Evolutionary conservation across 2,113 vertebrate genomes (phyloP).

Genomic region (Abramis brama): DNA sequence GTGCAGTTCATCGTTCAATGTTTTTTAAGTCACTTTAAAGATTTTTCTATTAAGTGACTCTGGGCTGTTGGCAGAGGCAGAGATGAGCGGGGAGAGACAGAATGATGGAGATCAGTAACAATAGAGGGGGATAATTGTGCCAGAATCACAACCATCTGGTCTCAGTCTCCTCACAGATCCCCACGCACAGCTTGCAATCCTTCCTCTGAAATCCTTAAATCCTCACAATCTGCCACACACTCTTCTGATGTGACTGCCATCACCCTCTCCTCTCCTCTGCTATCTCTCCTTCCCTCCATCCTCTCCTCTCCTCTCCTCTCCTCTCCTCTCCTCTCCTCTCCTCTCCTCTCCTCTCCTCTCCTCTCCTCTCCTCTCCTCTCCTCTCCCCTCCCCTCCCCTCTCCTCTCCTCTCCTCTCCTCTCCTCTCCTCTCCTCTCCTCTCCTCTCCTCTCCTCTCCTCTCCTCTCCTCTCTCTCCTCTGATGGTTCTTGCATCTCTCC

Average conservation of each 20-base stretch:
- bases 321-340: not conserved
- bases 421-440: too few species aligned
- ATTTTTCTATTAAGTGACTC: slow-evolving; percentile 58
- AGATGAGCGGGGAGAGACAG: slow-evolving; percentile 49
- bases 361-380: not conserved
- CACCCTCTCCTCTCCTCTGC: slow-evolving; percentile 50
- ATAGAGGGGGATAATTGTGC: slow-evolving; percentile 60
- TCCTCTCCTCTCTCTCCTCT: not conserved
- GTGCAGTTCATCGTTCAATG: not conserved
- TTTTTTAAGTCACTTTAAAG: slow-evolving; percentile 52
- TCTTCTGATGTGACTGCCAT: slow-evolving; percentile 37
- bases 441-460: not conserved
- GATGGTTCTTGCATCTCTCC: not conserved
- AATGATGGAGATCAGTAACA: slow-evolving; percentile 60
- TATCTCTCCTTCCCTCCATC: not conserved
- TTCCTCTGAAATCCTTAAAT: slow-evolving; percentile 69
- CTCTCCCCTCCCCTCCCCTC: not conserved
- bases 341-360: not conserved
- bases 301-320: not conserved
- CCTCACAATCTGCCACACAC: slow-evolving; percentile 53
- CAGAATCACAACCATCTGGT: slow-evolving; percentile 68
- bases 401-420: not conserved
- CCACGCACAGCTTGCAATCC: slow-evolving; percentile 59
- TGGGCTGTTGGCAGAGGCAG: slow-evolving; percentile 33
- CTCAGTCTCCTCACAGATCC: slow-evolving; percentile 65